Evolutionary conservation across 2,113 vertebrate genomes (phyloP), one percentile per base, ranked within the genome.

Genomic region (Orthochromis malagaraziensis): DNA sequence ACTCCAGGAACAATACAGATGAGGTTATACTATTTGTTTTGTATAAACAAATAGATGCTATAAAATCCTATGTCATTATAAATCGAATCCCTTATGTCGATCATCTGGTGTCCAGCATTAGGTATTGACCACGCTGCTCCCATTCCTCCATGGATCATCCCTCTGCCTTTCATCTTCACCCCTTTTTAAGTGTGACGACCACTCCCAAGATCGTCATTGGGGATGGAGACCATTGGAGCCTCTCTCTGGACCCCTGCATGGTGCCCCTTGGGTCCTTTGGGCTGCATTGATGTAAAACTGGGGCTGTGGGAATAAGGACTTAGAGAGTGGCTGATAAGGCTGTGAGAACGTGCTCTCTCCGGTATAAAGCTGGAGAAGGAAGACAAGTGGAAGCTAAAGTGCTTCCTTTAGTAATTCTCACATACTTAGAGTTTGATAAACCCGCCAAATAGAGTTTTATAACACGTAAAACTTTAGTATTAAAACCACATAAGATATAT

Each of bases 251-350:
- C 86, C 94, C 85, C 97, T 95, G 90, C 95, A 81, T 2, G 95
- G 83, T 1, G 57, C 82, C 14, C 95, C 97, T 73, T 97, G 95
- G 0, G 98, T 98, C 85, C 97, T 99, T 96, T 42, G 98, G 98
- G 88, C 97, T 97, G 94, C 98, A 99, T 47, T 51, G 98, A 99
- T 11, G 97, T 97, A 88, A 98, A 99, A 93, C 97, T 98, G n/a
- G 99, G 97, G 8, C 98, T 99, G 93, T 98, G 98, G 17, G 98
- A 98, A 24, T 97, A 97, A 1, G 98, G 98, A 2, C 98, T 99
- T 38, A 98, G 92, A 1, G 97, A 98, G 60, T 97, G 97, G 90
- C 97, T 97, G 87, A 99, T 93, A 0, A 98, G 99, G 84, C 98
- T 99, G 83, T 98, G 98, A 55, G 98, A 99, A 60, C 97, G 96